phyloP scores from a whole-genome alignment of 37 sponge, comb jelly and placozoan genomes.

The Hexactinellida sp. region DNA sequence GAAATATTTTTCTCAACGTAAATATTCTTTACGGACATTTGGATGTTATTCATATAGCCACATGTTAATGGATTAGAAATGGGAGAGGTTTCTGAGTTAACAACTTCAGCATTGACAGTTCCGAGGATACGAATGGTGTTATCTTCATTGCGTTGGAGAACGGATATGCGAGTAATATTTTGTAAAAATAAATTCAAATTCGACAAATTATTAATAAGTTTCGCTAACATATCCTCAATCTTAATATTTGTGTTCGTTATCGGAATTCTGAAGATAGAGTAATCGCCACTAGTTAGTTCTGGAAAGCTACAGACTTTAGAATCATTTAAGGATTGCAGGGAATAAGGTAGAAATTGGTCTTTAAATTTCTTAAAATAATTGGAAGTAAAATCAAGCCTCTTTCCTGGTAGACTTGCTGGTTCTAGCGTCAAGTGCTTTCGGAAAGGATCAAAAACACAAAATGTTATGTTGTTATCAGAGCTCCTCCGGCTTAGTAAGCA shows the following conservation, averaged over 20 bases:
- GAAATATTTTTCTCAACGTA: background rate
- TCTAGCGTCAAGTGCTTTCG: background rate
- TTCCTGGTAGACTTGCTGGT: background rate
- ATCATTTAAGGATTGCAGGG: background rate
- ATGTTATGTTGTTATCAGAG: background rate
- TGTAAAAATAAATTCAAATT: background rate
- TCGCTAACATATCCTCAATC: background rate
- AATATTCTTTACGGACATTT: background rate
- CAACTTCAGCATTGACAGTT: background rate
- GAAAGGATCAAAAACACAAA: constrained; percentile 1
- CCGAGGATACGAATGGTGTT: background rate
- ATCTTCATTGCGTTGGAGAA: background rate
- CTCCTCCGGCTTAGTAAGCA: constrained; percentile 14
- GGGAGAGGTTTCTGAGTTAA: background rate
- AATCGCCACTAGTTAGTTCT: background rate
- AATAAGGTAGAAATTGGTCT: background rate
- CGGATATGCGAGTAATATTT: background rate
- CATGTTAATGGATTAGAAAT: background rate
- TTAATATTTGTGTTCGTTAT: background rate
- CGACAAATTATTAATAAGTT: background rate
- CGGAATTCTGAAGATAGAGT: background rate
- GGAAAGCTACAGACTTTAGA: background rate
- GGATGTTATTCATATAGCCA: background rate
- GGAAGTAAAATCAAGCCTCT: background rate
- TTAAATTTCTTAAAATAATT: background rate